Conservation (phyloP, 2,888 invertebrate species). For the Caenorhabditis sp. region DNA sequence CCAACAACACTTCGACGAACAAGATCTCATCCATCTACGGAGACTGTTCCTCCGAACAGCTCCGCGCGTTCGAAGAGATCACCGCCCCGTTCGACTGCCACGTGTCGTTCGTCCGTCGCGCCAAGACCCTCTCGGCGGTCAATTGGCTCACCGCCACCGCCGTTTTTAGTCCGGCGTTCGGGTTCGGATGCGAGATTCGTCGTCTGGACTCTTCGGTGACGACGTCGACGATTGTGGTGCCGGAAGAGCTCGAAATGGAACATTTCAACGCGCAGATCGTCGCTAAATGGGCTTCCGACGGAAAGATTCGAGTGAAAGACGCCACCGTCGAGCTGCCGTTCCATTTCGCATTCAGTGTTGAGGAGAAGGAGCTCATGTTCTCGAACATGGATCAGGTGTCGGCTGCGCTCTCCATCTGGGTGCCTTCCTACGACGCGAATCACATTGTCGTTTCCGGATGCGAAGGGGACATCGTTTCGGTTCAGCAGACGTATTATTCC, state of each 20-base stretch:
- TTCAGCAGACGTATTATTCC: slow-evolving; percentile 7
- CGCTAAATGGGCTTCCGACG: slow-evolving; percentile 50
- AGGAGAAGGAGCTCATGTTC: slow-evolving; percentile 57
- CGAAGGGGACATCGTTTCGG: slow-evolving; percentile 57
- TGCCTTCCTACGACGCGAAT: slow-evolving; percentile 47
- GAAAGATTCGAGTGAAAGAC: slow-evolving; percentile 5
- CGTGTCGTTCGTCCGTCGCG: slow-evolving; percentile 18
- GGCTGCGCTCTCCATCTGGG: slow-evolving; percentile 51
- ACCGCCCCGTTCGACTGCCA: slow-evolving; percentile 56
- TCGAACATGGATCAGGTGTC: slow-evolving; percentile 51
- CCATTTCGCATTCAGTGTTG: slow-evolving; percentile 58
- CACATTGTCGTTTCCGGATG: slow-evolving; percentile 52
- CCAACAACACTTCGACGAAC: slow-evolving; percentile 31
- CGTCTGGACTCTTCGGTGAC: slow-evolving; percentile 35
- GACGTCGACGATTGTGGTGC: slow-evolving; percentile 16
- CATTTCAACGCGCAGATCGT: slow-evolving; percentile 29
- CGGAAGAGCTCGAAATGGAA: slow-evolving; percentile 34
- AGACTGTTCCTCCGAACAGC: slow-evolving; percentile 54
- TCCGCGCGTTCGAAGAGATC: slow-evolving; percentile 13
- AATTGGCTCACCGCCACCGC: slow-evolving; percentile 50
- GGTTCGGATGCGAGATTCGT: slow-evolving; percentile 47
- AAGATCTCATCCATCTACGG: slow-evolving; percentile 45
- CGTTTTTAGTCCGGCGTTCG: slow-evolving; percentile 36
- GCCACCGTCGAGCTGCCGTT: slow-evolving; percentile 46
- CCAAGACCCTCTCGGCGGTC: slow-evolving; percentile 32